Conservation (phyloP, 2,888 invertebrate genomes). For the Portevinia maculata region DNA sequence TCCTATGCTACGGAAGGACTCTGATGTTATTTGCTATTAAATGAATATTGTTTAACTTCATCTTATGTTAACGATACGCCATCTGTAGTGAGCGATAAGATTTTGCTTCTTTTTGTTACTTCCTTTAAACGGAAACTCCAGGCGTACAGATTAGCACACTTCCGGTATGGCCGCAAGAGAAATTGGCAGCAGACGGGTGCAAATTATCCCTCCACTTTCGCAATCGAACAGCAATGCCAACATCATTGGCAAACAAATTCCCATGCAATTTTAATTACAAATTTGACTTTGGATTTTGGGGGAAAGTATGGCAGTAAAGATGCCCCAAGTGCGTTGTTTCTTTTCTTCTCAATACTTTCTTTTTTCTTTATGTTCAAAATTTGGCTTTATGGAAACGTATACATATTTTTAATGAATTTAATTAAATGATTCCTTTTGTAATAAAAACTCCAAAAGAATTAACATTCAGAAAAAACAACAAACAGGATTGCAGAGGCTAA, state of each 20-base stretch:
- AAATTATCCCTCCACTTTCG: not conserved
- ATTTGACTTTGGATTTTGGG: constrained; percentile 57
- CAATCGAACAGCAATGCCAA: too few species aligned
- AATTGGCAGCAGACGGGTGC: not conserved
- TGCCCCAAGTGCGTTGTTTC: constrained; percentile 45
- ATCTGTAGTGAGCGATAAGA: not conserved
- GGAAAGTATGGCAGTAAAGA: constrained; percentile 68
- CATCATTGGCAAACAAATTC: constrained; percentile 37
- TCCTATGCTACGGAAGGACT: not conserved
- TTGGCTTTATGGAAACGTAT: constrained; percentile 20
- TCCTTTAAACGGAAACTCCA: not conserved
- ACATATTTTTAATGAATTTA: constrained; percentile 46
- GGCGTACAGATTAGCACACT: constrained; percentile 1
- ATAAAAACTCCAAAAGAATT: constrained; percentile 31
- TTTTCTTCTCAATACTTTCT: constrained; percentile 14
- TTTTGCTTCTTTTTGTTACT: not conserved
- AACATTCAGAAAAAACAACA: too few species aligned
- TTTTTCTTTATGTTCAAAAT: constrained; percentile 14
- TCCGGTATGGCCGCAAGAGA: not conserved
- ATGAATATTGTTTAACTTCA: not conserved
- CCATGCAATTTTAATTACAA: constrained; percentile 73
- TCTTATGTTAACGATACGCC: not conserved
- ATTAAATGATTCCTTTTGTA: constrained; percentile 51
- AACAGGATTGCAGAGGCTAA: too few species aligned
- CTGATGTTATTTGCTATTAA: too few species aligned